Evolutionary conservation across 2,888 invertebrate species (phyloP), one percentile per base, ranked within the genome.

Genomic region (Leucania comma): DNA sequence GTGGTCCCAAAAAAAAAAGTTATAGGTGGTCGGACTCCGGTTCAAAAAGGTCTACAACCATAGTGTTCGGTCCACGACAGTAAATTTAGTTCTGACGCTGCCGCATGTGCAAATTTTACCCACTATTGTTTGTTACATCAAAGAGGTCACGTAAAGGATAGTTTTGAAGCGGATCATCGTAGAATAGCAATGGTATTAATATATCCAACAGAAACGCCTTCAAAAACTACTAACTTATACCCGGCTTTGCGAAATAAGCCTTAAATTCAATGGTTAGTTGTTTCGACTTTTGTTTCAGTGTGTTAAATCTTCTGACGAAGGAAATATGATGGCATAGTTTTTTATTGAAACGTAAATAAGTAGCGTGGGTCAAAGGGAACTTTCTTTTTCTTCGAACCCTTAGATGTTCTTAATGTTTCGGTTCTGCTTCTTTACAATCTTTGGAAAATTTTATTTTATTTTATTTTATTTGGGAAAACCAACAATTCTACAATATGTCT

Each of bases 301-400:
- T 83, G 83, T 86, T 88, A 89, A 87, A 87, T 83, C 81, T 83
- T 83, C 76, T 82, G 80, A 82, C 75, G 84, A 84, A 86, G 82
- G 87, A 87, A 87, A 89, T 85, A 85, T 83, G 82, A 81, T 71
- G 83, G 84, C 87, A 87, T 86, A 88, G 85, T 87, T 91, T 90
- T n/a, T 91, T 90, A 91, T 91, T 89, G 89, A 87, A 87, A 90
- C 86, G 84, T 80, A 88, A 88, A 90, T 88, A 86, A 87, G 84
- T 80, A 73, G 83, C 80, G 72, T 83, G 81, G 86, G 84, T 81
- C 85, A 81, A 85, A 78, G 81, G 78, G 63, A 85, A 84, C 76
- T 85, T 90, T 89, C 84, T 89, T 89, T 90, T 89, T 87, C 85
- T 84, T 86, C 86, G 80, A 68, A 78, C 83, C 88, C 81, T 88